These are phyloP conservation scores for Conistra vaccinii DNA, from an alignment of 2,888 invertebrate species.

Conservation along the genomic window DNA sequence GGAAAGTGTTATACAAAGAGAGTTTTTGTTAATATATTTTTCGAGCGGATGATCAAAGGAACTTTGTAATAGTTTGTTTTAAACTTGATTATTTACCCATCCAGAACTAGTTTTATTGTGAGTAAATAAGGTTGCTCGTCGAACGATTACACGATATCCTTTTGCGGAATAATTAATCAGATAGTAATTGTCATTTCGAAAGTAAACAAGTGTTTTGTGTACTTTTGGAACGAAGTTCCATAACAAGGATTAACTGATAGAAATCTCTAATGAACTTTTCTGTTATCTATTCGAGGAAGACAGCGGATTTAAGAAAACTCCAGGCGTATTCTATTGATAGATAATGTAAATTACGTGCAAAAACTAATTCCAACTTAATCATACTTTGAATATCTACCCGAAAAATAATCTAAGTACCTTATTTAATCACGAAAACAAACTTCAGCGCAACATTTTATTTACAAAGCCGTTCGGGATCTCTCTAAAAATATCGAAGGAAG, in stretches of 20 bases:
- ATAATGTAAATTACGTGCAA: constrained; percentile 6
- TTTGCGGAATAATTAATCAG: background rate
- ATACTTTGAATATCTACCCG: background rate
- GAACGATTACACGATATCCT: background rate
- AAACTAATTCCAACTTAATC: background rate
- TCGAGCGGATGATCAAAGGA: background rate
- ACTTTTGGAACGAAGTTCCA: background rate
- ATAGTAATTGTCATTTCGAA: background rate
- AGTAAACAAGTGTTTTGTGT: background rate
- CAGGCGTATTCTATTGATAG: background rate
- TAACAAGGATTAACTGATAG: too few species aligned
- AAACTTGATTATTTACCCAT: background rate
- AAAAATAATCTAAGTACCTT: background rate
- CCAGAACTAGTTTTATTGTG: background rate
- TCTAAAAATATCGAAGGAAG: constrained; percentile 40
- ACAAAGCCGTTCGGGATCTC: constrained; percentile 4
- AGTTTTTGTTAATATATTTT: background rate
- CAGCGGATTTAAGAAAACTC: background rate
- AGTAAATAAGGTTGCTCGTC: too few species aligned
- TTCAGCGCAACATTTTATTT: constrained; percentile 26
- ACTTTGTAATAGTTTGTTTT: background rate
- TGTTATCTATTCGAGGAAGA: too few species aligned
- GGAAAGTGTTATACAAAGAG: background rate
- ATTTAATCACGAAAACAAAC: constrained; percentile 16
- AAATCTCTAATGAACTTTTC: background rate